These are phyloP conservation scores for Rhorus exstirpatorius DNA, from an alignment of 2,888 invertebrate species.

Conservation along the genomic window DNA sequence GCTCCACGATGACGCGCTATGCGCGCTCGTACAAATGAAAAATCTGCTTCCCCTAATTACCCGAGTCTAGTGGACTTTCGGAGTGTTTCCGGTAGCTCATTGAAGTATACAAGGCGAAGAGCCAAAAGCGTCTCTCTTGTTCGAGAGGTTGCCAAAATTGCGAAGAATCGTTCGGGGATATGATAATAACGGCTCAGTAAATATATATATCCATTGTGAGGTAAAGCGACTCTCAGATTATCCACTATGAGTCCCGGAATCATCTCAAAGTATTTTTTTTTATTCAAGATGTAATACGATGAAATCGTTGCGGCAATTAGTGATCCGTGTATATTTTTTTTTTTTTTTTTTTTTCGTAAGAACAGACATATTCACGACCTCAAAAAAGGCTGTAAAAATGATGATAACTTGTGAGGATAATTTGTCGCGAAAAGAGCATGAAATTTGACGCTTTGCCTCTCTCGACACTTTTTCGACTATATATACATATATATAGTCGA, in stretches of 20 bases:
- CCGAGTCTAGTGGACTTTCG: constrained; percentile 64
- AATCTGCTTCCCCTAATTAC: constrained; percentile 80
- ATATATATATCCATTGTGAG: constrained; percentile 35
- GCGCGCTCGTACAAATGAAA: constrained; percentile 75
- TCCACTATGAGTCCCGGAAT: constrained; percentile 23
- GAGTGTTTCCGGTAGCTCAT: constrained; percentile 30
- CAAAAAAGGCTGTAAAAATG: neutral
- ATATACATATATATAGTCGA: too few relatives aligned
- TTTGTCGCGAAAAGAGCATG: constrained; percentile 19
- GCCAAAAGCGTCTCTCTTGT: constrained; percentile 27
- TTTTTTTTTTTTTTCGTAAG: neutral
- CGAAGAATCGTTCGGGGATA: neutral
- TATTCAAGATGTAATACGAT: neutral
- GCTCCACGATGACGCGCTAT: constrained; percentile 74
- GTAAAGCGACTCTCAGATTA: constrained; percentile 37
- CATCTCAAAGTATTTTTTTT: neutral
- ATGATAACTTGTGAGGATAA: neutral
- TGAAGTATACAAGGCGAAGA: constrained; percentile 64
- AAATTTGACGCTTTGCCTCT: constrained; percentile 11
- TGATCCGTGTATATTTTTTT: too few relatives aligned
- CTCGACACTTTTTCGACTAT: constrained; percentile 5
- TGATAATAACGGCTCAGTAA: constrained; percentile 23
- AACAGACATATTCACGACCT: neutral
- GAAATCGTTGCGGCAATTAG: too few relatives aligned
- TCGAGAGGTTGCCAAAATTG: constrained; percentile 28